A percentile compares a stretch with the other conserved stretches of the same genome.
Evolutionary conservation across 2,888 invertebrate genomes (phyloP).

Genomic region (Perithous albicinctus): DNA sequence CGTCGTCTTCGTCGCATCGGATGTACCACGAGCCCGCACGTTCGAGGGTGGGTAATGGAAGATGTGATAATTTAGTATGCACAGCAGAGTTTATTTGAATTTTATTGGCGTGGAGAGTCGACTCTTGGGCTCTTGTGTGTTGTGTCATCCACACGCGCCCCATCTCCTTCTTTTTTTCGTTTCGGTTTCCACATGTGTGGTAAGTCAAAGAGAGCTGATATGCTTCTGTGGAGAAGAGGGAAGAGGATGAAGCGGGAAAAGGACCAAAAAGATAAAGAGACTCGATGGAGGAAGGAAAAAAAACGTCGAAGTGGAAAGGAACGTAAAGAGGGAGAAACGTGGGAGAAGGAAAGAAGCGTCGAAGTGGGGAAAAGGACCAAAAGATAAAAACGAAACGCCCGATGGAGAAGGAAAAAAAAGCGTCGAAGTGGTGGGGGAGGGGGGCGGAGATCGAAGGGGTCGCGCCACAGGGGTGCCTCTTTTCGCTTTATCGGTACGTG

Average conservation of each 20-base stretch:
- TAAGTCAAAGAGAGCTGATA: conserved; percentile 35
- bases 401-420: conserved; percentile 21
- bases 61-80: conserved; percentile 85
- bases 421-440: conserved; percentile 28
- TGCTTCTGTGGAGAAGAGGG: conserved; percentile 1
- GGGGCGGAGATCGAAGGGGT: conserved; percentile 48
- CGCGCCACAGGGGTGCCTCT: conserved; percentile 66
- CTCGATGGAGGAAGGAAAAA: no score
- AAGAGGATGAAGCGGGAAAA: no score
- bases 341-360: no score
- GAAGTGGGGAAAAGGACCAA: conserved; percentile 15
- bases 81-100: conserved; percentile 84
- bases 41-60: conserved; percentile 81
- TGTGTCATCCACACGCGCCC: conserved; percentile 43
- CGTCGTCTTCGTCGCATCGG: conserved; percentile 32
- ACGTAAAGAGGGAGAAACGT: no score
- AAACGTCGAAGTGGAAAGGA: no score
- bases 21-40: conserved; percentile 40
- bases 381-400: conserved; percentile 7
- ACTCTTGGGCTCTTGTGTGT: no score
- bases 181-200: conserved; percentile 49
- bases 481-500: conserved; percentile 81
- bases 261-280: no score
- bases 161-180: conserved; percentile 26
- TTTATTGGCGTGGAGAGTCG: conserved; percentile 82